Conservation (phyloP, 2,113 vertebrate genomes). For the Anseranas semipalmata region DNA sequence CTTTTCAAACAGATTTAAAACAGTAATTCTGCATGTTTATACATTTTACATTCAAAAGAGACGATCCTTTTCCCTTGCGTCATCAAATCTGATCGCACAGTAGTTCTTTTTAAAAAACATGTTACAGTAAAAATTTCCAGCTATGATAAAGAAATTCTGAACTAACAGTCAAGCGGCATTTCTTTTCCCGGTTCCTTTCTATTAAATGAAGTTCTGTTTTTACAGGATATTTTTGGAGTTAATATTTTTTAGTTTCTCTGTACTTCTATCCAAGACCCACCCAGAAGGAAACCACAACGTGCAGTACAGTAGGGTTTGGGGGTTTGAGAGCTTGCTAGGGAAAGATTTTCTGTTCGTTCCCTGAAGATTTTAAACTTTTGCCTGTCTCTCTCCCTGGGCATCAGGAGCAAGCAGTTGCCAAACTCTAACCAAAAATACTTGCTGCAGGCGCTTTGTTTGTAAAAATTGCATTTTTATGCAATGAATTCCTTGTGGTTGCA, state of each 20-base stretch:
- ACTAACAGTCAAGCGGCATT: not conserved
- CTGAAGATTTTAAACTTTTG: not conserved
- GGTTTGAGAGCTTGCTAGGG: conserved; percentile 11
- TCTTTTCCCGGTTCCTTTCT: not conserved
- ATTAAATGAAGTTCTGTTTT: not conserved
- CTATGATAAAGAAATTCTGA: not conserved
- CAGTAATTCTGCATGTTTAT: not conserved
- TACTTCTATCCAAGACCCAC: not conserved
- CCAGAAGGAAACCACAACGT: not conserved
- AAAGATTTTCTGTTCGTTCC: conserved; percentile 16
- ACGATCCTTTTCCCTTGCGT: fast-evolving
- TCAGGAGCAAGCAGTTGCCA: not conserved
- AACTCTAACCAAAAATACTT: conserved; percentile 15
- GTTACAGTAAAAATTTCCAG: not conserved
- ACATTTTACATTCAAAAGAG: not conserved
- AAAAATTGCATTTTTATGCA: not conserved
- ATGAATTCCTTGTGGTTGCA: not conserved
- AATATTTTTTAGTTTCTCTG: not conserved
- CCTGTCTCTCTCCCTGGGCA: not conserved
- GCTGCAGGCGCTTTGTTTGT: not conserved
- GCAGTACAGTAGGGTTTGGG: not conserved
- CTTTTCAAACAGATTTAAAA: not conserved
- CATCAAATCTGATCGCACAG: not conserved
- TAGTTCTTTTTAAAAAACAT: not conserved
- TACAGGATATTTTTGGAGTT: not conserved